These are phyloP conservation scores for Tetropium fuscum DNA, from an alignment of 2,888 invertebrate species.

Conservation along the genomic window DNA sequence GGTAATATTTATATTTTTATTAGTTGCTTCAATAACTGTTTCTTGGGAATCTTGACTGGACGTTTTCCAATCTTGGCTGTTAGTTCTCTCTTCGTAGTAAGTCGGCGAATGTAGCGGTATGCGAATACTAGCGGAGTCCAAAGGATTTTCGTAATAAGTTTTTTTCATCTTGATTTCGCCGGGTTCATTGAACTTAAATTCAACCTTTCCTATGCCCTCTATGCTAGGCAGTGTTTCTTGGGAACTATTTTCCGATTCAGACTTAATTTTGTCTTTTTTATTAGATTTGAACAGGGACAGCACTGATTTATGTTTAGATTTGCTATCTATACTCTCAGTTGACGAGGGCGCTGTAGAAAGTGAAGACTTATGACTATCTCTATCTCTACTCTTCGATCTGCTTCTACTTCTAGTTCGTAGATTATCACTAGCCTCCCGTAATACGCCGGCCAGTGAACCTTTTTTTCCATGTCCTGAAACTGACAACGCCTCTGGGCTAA, in stretches of 20 bases:
- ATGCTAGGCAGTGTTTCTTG: constrained; percentile 55
- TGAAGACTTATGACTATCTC: constrained; percentile 62
- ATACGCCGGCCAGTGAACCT: constrained; percentile 59
- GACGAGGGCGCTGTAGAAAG: constrained; percentile 69
- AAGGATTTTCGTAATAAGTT: constrained; percentile 74
- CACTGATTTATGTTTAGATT: constrained; percentile 74
- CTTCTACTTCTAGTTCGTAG: constrained; percentile 58
- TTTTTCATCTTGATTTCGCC: constrained; percentile 37
- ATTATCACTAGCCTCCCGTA: constrained; percentile 61
- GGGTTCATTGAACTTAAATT: constrained; percentile 56
- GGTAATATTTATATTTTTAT: constrained; percentile 45
- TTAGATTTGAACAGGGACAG: constrained; percentile 77
- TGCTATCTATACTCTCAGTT: constrained; percentile 64
- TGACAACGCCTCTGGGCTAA: constrained; percentile 74
- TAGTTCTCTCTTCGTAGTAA: constrained; percentile 69
- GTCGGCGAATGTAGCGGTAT: constrained; percentile 83
- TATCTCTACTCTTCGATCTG: constrained; percentile 76
- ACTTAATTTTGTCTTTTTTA: constrained; percentile 63
- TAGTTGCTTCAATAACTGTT: constrained; percentile 64
- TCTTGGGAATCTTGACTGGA: constrained; percentile 69
- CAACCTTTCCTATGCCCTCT: constrained; percentile 67
- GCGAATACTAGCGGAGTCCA: constrained; percentile 74
- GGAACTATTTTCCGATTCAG: constrained; percentile 46
- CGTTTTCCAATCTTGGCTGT: constrained; percentile 58
- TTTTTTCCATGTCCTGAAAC: constrained; percentile 56